phyloP scores from a whole-genome alignment of 2,888 invertebrate species.

The Hoplodrina ambigua region DNA sequence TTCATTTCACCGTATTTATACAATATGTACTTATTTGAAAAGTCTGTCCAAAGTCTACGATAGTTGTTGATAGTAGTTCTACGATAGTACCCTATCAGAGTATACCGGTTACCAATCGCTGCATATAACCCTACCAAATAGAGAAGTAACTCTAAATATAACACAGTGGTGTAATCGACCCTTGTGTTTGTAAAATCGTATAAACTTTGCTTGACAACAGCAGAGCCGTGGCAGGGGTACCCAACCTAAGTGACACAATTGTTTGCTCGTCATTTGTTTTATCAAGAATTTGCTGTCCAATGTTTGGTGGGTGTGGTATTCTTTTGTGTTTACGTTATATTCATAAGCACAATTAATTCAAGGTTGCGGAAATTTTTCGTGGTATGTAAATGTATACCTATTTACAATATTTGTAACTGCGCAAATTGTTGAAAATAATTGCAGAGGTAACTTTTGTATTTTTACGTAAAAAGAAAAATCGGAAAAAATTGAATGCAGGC shows the following conservation, averaged over 20 bases:
- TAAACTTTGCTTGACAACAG: constrained; percentile 47
- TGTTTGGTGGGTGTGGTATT: constrained; percentile 8
- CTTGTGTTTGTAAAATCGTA: constrained; percentile 37
- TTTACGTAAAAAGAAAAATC: neutral
- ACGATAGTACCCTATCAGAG: constrained; percentile 31
- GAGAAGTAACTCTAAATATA: constrained; percentile 24
- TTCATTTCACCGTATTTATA: constrained; percentile 22
- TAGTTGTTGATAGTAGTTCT: too few relatives aligned
- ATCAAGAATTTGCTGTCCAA: constrained; percentile 19
- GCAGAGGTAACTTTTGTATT: neutral
- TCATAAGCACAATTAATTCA: neutral
- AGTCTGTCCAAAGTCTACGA: constrained; percentile 34
- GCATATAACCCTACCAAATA: constrained; percentile 32
- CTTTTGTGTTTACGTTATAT: constrained; percentile 13
- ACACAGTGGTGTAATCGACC: constrained; percentile 7
- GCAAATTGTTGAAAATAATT: neutral
- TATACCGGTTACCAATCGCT: constrained; percentile 33
- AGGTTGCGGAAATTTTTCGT: constrained; percentile 21
- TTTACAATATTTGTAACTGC: neutral
- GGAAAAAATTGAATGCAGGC: too few relatives aligned
- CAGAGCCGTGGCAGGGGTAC: constrained; percentile 29
- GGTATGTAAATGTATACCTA: neutral
- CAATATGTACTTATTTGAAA: constrained; percentile 22
- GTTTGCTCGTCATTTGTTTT: constrained; percentile 26
- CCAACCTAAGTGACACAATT: constrained; percentile 35